Evolutionary conservation across 1,140 invertebrate species (phyloP).

Genomic region (Carposina sasakii): DNA sequence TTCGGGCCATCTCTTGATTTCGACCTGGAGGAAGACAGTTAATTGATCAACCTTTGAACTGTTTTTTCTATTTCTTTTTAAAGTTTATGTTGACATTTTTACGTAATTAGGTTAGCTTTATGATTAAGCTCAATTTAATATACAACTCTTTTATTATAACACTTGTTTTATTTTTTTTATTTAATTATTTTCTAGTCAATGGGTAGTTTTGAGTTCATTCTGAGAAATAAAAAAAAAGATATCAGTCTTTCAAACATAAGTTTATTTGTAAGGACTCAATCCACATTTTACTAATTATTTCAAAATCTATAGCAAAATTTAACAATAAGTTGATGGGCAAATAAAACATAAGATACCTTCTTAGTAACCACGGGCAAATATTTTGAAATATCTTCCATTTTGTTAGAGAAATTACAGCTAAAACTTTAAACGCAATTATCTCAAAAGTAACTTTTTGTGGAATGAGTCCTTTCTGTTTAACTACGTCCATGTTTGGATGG

Average conservation of each 20-base stretch:
- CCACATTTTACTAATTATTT: slow-evolving; percentile 14
- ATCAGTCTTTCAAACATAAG: slow-evolving; percentile 11
- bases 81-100: no score
- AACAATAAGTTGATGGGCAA: not conserved
- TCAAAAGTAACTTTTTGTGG: slow-evolving; percentile 16
- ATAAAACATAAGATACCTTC: slow-evolving; percentile 8
- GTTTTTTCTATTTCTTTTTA: no score
- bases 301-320: slow-evolving; percentile 11
- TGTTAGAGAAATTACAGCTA: slow-evolving; percentile 11
- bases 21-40: slow-evolving; percentile 10
- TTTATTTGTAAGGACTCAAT: slow-evolving; percentile 12
- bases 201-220: slow-evolving; percentile 2
- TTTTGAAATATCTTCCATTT: slow-evolving; percentile 3
- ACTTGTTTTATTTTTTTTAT: slow-evolving; percentile 9
- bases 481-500: slow-evolving; percentile 13
- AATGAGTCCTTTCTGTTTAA: slow-evolving; percentile 14
- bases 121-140: no score
- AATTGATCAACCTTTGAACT: no score
- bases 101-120: no score
- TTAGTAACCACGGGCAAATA: slow-evolving; percentile 5
- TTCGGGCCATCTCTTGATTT: no score
- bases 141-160: no score
- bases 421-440: slow-evolving; percentile 15
- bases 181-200: slow-evolving; percentile 7
- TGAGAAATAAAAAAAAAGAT: no score